phyloP scores from a whole-genome alignment of 2,113 vertebrate genomes.

The Alligator sinensis region DNA sequence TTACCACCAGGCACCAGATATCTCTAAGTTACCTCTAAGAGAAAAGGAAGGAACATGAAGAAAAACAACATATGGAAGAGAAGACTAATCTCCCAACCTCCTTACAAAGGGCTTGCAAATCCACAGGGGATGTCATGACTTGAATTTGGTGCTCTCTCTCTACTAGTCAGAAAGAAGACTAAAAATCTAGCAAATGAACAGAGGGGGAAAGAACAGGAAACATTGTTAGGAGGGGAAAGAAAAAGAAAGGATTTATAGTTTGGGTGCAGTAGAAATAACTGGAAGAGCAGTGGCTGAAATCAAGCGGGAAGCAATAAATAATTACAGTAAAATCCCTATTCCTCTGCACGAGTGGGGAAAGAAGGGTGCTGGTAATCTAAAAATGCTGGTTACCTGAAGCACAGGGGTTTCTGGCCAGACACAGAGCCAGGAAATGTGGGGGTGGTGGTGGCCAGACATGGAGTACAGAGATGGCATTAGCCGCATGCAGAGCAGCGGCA shows the following conservation, averaged over 20 bases:
- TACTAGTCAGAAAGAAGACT: neutral
- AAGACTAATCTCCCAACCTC: neutral
- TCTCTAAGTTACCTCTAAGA: neutral
- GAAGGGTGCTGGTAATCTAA: too few species aligned
- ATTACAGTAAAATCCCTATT: neutral
- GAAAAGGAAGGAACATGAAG: neutral
- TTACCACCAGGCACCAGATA: neutral
- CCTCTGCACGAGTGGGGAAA: too few species aligned
- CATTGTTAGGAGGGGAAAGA: neutral
- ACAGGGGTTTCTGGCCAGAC: too few species aligned
- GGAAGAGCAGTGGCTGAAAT: neutral
- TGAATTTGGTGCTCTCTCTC: neutral
- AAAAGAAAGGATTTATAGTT: too few species aligned
- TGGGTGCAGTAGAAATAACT: neutral
- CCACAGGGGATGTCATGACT: neutral
- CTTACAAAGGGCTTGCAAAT: neutral
- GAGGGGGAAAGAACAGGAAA: neutral
- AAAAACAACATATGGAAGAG: neutral
- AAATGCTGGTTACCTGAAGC: too few species aligned
- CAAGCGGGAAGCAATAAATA: neutral
- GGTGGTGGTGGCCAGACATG: too few species aligned
- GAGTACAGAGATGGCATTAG: too few species aligned
- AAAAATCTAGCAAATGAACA: neutral
- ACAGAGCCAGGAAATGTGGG: too few species aligned
- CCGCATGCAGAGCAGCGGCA: too few species aligned